phyloP scores from a whole-genome alignment of 2,888 invertebrate genomes.

The Agapostemon virescens region DNA sequence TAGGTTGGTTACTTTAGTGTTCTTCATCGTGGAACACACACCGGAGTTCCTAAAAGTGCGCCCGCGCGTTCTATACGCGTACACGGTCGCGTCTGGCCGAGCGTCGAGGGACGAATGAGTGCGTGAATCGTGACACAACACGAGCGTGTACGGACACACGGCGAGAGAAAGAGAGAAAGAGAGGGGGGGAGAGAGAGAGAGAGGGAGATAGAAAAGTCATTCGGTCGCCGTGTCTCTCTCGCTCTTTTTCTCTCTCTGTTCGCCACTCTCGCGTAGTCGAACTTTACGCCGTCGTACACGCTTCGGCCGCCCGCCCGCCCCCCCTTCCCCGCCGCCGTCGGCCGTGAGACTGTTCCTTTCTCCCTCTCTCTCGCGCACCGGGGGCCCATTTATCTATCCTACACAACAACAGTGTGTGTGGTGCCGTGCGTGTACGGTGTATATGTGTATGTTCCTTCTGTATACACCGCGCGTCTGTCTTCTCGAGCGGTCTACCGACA shows the following conservation, averaged over 20 bases:
- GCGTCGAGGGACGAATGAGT: conserved; percentile 56
- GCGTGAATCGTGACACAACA: conserved; percentile 58
- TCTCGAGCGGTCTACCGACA: conserved; percentile 48
- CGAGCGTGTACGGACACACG: conserved; percentile 37
- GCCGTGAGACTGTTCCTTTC: conserved; percentile 39
- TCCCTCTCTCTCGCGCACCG: conserved; percentile 44
- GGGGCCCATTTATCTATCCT: conserved; percentile 54
- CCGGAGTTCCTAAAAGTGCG: conserved; percentile 47
- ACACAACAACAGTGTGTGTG: not conserved
- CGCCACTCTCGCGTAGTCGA: conserved; percentile 37
- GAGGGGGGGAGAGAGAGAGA: conserved; percentile 11
- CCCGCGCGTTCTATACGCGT: conserved; percentile 32
- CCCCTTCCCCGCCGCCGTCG: conserved; percentile 18
- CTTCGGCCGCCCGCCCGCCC: conserved; percentile 19
- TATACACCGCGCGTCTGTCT: conserved; percentile 37
- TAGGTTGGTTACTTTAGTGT: not conserved
- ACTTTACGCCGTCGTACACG: conserved; percentile 59
- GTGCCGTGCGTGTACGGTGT: not conserved
- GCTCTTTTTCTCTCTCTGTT: conserved; percentile 21
- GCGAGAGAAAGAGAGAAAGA: conserved; percentile 17
- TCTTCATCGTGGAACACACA: conserved; percentile 25
- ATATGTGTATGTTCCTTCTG: conserved; percentile 1
- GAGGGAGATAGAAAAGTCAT: conserved; percentile 12
- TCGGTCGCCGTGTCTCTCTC: conserved; percentile 13
- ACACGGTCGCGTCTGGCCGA: conserved; percentile 23